A percentile compares a stretch with the other conserved stretches of the same genome.
phyloP scores from a whole-genome alignment of 1,140 invertebrate genomes.

The Heliconius eleuchia region DNA sequence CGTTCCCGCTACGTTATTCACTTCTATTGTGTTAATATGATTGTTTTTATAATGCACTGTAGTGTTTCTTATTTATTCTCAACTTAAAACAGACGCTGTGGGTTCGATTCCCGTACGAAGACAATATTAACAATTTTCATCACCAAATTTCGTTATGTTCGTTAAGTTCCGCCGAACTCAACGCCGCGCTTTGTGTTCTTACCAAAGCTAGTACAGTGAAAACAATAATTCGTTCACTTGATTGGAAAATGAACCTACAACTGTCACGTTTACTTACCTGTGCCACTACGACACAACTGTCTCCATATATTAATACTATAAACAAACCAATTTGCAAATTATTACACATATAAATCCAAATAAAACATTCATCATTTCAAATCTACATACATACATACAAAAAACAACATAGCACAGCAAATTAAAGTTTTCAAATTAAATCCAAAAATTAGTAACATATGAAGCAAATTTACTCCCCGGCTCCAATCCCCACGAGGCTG shows the following conservation, averaged over 20 bases:
- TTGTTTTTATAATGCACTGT: neutral
- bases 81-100: too few relatives aligned
- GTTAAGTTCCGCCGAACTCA: too few relatives aligned
- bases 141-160: too few relatives aligned
- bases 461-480: slow-evolving; percentile 7
- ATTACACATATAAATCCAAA: neutral
- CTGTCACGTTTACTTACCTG: too few relatives aligned
- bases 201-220: neutral
- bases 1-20: neutral
- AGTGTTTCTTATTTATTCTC: neutral
- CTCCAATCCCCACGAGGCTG: slow-evolving; percentile 27
- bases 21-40: neutral
- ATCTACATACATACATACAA: neutral
- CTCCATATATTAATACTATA: too few relatives aligned
- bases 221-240: too few relatives aligned
- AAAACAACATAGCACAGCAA: neutral
- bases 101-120: too few relatives aligned
- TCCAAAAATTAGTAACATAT: slow-evolving; percentile 13
- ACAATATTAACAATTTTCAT: too few relatives aligned
- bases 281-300: too few relatives aligned
- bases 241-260: too few relatives aligned
- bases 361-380: neutral
- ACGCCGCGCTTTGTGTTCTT: too few relatives aligned
- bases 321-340: neutral
- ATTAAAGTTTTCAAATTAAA: slow-evolving; percentile 6